These are phyloP conservation scores for Nephrotoma guestfalica DNA, from an alignment of 2,888 invertebrate species.

Conservation along the genomic window DNA sequence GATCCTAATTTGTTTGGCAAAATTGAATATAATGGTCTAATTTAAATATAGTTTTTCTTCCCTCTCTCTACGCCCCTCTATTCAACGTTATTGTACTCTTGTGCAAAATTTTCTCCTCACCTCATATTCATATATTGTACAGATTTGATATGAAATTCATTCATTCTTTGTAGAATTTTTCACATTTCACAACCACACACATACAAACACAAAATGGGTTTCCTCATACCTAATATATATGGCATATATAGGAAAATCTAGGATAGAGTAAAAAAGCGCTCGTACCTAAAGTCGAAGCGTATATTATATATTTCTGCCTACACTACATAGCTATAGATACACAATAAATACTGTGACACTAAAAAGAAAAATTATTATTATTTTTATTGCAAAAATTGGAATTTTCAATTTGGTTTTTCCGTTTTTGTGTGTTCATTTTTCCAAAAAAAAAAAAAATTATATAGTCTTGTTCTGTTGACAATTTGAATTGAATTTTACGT, in stretches of 20 bases:
- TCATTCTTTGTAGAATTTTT: neutral
- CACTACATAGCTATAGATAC: neutral
- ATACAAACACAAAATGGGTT: neutral
- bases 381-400: neutral
- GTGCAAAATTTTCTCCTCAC: neutral
- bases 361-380: neutral
- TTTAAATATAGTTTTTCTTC: neutral
- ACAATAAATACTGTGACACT: neutral
- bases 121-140: neutral
- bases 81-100: neutral
- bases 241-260: neutral
- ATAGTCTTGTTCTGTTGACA: neutral
- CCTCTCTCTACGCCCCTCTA: neutral
- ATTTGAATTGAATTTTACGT: neutral
- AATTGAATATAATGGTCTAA: neutral
- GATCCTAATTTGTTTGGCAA: neutral
- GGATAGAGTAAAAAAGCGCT: too few relatives aligned
- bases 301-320: neutral
- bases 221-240: neutral
- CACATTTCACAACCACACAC: neutral
- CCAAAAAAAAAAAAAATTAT: neutral
- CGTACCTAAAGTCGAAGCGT: too few relatives aligned
- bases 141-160: neutral
- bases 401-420: neutral
- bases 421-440: neutral